Conservation (phyloP, 2,113 vertebrate species). For the Phylloscopus trochilus region DNA sequence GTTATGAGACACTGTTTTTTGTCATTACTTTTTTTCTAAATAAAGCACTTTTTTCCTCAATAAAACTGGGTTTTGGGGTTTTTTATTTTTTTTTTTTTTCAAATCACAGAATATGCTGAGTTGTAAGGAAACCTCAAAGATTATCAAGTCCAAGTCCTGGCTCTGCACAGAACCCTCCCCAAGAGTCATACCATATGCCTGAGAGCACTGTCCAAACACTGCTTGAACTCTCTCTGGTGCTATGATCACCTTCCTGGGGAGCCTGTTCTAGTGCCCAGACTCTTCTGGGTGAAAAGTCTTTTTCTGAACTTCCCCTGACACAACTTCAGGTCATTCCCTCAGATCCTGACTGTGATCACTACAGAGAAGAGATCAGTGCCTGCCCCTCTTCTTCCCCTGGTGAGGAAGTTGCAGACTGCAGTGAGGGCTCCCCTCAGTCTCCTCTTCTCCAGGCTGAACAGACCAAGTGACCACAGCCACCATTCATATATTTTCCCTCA, state of each 20-base stretch:
- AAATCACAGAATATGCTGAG: not conserved
- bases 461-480: not conserved
- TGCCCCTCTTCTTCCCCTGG: not conserved
- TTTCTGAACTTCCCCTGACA: not conserved
- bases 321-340: not conserved
- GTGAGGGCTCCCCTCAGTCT: not conserved
- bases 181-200: not conserved
- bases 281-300: not conserved
- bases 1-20: accelerated
- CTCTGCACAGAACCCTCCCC: too few relatives aligned
- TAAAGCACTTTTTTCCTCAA: not conserved
- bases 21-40: not conserved
- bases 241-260: not conserved
- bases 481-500: not conserved
- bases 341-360: not conserved
- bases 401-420: not conserved
- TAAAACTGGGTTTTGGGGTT: too few relatives aligned
- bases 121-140: not conserved
- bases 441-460: not conserved
- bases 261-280: not conserved
- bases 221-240: not conserved
- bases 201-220: not conserved
- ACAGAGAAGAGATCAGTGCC: not conserved
- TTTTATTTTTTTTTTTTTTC: not conserved
- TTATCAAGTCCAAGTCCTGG: too few relatives aligned